Evolutionary conservation across 2,888 invertebrate genomes (phyloP), one percentile per base, ranked within the genome.

Genomic region (Brachyptera risi): DNA sequence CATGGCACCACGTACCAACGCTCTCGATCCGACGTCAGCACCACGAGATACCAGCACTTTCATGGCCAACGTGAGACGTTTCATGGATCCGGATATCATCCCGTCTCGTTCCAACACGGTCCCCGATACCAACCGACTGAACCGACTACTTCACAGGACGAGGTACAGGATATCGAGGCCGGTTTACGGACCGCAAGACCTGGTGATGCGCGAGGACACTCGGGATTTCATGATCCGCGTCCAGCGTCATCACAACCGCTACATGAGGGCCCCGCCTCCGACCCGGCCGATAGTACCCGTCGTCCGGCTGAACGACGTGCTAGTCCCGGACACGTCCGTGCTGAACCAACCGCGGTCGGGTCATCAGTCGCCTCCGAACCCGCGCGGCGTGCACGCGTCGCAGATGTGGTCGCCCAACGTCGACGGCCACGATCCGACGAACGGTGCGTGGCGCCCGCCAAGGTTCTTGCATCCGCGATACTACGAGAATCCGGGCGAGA

Each of bases 301-400:
- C 11, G 80, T 86, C 68, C 83, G 82, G 67, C 80, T 85, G 31
- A 84, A 84, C 66, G 84, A 85, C 67, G 76, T 81, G n/a, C 80
- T 58, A 1, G 56, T 66, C 11, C 51, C 62, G 9, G 65, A 65
- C 9, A 56, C 64, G 5, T 56, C 62, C 1, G 13, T 60, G 3
- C 27, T 60, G 9, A 64, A 44, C 31, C 59, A 56, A 13, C 61
- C 62, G 4, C 57, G 61, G 44, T 17, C 58, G 13, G 58, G 65
- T 11, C 62, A 66, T 60, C 44, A 63, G 50, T 63, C 66, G 40
- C 54, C 67, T 60, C 51, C 67, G 58, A 24, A 64, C 60, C 26
- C 66, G 59, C 21, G 65, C 65, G 17, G 65, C 64, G 9, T 65
- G 66, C 51, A 50, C 61, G 3, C 3, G n/a, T n/a, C n/a, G 21